phyloP scores from a whole-genome alignment of 2,797 vertebrate species.

The Eulemur rubriventer region DNA sequence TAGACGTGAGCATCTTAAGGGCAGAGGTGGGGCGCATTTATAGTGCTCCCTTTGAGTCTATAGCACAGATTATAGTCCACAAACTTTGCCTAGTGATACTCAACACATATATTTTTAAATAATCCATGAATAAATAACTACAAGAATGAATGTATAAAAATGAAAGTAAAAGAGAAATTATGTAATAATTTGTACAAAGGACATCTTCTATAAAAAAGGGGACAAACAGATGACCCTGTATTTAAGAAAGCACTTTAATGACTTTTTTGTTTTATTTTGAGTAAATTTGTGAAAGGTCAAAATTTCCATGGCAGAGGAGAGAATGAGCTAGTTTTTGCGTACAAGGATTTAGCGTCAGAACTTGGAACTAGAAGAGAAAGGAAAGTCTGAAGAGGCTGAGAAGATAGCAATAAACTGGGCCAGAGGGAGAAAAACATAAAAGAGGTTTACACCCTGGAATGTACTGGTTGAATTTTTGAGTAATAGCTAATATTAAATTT shows the following conservation, averaged over 20 bases:
- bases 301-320: neutral
- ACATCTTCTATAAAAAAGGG: neutral
- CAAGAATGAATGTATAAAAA: neutral
- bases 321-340: neutral
- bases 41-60: neutral
- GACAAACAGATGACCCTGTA: neutral
- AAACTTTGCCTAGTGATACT: neutral
- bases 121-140: neutral
- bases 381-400: neutral
- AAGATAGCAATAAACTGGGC: neutral
- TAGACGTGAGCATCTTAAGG: neutral
- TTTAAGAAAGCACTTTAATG: neutral
- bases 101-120: neutral
- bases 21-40: neutral
- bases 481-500: neutral
- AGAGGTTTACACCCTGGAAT: neutral
- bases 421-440: accelerated
- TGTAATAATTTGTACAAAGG: neutral
- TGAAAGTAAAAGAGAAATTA: neutral
- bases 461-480: neutral
- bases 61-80: neutral
- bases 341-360: neutral
- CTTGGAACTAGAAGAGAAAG: neutral
- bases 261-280: neutral
- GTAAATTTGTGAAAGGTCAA: neutral